Percentiles rank a stretch among this genome's conserved stretches.
These are phyloP conservation scores for Xenopus tropicalis DNA, from an alignment of 2,113 vertebrate genomes.

Conservation along the genomic window DNA sequence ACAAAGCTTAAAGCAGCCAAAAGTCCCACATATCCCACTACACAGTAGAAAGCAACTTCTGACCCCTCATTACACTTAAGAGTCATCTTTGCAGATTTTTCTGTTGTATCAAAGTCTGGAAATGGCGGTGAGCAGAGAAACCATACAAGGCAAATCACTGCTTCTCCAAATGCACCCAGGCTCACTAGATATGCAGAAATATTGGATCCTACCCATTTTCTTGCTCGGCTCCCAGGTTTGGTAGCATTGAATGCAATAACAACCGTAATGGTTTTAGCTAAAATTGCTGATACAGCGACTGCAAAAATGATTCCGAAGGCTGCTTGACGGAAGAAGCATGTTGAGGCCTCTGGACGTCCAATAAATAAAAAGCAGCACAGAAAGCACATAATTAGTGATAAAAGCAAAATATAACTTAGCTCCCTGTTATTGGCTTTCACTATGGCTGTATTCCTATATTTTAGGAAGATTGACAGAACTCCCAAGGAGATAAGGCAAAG, in stretches of 20 bases:
- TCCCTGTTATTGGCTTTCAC: slow-evolving; percentile 60
- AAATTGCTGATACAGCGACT: slow-evolving; percentile 48
- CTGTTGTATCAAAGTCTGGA: too few relatives aligned
- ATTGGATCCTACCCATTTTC: not conserved
- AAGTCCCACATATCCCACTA: too few relatives aligned
- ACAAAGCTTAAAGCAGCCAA: not conserved
- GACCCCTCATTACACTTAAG: too few relatives aligned
- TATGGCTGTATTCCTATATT: slow-evolving; percentile 48
- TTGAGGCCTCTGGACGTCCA: slow-evolving; percentile 51
- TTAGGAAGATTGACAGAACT: slow-evolving; percentile 48
- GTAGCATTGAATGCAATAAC: slow-evolving; percentile 46
- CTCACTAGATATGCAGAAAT: not conserved
- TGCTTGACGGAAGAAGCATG: slow-evolving; percentile 51
- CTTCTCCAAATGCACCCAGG: slow-evolving; percentile 14
- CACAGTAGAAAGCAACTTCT: too few relatives aligned
- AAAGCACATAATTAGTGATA: slow-evolving; percentile 60
- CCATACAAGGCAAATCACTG: slow-evolving; percentile 18
- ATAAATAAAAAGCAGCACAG: slow-evolving; percentile 63
- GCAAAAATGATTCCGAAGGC: slow-evolving; percentile 50
- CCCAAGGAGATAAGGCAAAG: slow-evolving; percentile 38
- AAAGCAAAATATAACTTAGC: slow-evolving; percentile 59
- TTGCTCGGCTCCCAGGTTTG: slow-evolving; percentile 47
- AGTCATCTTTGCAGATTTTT: too few relatives aligned
- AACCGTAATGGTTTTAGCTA: slow-evolving; percentile 42
- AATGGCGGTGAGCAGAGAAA: too few relatives aligned